phyloP scores from a whole-genome alignment of 2,797 vertebrate species.

The Antrozous pallidus region DNA sequence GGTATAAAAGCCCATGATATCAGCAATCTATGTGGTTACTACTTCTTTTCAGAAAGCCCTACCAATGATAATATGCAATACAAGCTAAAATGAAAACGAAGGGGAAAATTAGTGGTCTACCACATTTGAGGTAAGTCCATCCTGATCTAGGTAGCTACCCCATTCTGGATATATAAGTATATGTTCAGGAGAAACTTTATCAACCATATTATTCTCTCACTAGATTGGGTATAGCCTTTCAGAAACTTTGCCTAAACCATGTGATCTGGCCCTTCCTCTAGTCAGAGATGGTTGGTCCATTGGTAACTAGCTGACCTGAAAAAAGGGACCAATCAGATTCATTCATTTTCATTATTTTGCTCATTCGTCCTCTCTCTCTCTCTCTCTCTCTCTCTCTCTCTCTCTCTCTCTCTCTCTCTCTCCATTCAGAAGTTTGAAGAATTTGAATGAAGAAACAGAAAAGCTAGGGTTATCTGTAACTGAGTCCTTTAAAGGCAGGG shows the following conservation, averaged over 20 bases:
- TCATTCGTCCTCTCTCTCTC: neutral
- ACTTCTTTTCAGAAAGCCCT: conserved; percentile 5
- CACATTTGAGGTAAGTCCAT: neutral
- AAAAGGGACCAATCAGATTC: neutral
- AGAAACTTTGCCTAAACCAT: neutral
- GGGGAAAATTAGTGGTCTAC: neutral
- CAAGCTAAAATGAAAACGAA: neutral
- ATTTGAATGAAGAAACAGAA: neutral
- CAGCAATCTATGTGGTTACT: neutral
- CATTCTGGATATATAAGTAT: neutral
- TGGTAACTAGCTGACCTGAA: neutral
- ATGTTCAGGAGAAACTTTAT: neutral
- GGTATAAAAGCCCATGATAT: neutral
- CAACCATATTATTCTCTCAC: neutral
- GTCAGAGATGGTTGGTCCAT: neutral
- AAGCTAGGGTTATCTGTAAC: neutral
- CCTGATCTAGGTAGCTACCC: neutral
- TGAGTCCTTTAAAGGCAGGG: neutral
- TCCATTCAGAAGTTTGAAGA: neutral
- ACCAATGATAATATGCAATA: neutral
- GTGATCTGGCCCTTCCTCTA: neutral
- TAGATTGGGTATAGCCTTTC: neutral
- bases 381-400: neutral
- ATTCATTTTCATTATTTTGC: neutral
- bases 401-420: neutral